Conservation (phyloP, 1,140 invertebrate genomes). For the Lerema accius region DNA sequence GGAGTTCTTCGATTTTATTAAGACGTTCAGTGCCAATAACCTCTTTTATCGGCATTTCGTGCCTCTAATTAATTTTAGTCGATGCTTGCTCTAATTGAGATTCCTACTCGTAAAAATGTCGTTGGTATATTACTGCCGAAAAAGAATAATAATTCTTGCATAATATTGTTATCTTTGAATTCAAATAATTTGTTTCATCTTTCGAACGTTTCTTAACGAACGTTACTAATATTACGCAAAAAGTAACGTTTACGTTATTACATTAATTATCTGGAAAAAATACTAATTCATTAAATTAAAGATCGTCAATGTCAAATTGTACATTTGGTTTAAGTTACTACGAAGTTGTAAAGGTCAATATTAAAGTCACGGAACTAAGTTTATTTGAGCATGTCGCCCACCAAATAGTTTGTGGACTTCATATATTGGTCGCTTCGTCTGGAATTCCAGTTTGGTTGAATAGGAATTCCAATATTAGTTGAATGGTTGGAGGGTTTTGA, state of each 20-base stretch:
- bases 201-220: too few relatives aligned
- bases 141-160: too few relatives aligned
- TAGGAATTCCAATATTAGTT: slow-evolving; percentile 14
- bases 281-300: too few relatives aligned
- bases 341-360: too few relatives aligned
- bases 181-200: too few relatives aligned
- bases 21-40: neutral
- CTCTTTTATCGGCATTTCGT: neutral
- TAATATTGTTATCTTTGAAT: too few relatives aligned
- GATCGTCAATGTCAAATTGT: too few relatives aligned
- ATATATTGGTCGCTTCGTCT: neutral
- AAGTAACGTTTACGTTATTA: too few relatives aligned
- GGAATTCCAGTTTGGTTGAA: slow-evolving; percentile 1
- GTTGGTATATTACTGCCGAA: neutral
- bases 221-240: too few relatives aligned
- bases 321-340: too few relatives aligned
- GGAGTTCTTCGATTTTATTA: neutral
- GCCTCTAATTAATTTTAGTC: neutral
- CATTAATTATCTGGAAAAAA: too few relatives aligned
- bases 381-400: neutral
- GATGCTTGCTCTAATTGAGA: neutral
- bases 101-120: neutral
- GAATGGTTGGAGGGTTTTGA: neutral
- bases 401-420: neutral
- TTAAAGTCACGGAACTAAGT: neutral